Evolutionary conservation across 1,140 invertebrate species (phyloP), one percentile per base, ranked within the genome.

Genomic region (Platyscapa corneri): DNA sequence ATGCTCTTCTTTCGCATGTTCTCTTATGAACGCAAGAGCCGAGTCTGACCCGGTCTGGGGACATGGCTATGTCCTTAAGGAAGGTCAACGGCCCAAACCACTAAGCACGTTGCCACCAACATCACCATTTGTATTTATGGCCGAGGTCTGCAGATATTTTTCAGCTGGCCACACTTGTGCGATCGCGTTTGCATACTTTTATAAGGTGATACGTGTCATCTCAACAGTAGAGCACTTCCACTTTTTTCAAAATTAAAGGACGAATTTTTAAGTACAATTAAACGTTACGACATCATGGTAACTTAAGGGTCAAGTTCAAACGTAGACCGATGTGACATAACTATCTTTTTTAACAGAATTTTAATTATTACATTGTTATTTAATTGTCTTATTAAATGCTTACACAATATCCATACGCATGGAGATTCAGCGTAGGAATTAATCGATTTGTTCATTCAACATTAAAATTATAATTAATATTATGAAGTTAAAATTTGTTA

Each of bases 1-100:
- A 76, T 80, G 60, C 87, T 70, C 82, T 46, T 80, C 67, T 81
- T 39, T 16, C 23, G 60, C 86, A 91, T 92, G 90, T 90, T 91
- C 77, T 56, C 91, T 90, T 91, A 89, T 81, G 90, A 91, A 86
- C 86, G 90, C 90, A 91, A 92, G 90, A 91, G 90, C 91, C 89
- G 89, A 90, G 86, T 90, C 90, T 92, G 91, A 92, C 91, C 91
- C 91, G 91, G 91, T 90, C 91, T 91, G 90, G 91, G 91, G 91
- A 92, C 91, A 90, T 91, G 90, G 88, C 89, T 89, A 89, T 89
- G 89, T 91, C 90, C 91, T 92, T 90, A 89, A 87, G 87, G 89
- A 91, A 92, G 90, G 91, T 91, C 91, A 90, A 91, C 88, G 91
- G 88, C 89, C 90, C 88, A 56, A 53, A 46, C 46, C 12, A 16